Base-by-base conservation (phyloP, 1,140 invertebrate species). In the Metopolophium dirhodum region DNA sequence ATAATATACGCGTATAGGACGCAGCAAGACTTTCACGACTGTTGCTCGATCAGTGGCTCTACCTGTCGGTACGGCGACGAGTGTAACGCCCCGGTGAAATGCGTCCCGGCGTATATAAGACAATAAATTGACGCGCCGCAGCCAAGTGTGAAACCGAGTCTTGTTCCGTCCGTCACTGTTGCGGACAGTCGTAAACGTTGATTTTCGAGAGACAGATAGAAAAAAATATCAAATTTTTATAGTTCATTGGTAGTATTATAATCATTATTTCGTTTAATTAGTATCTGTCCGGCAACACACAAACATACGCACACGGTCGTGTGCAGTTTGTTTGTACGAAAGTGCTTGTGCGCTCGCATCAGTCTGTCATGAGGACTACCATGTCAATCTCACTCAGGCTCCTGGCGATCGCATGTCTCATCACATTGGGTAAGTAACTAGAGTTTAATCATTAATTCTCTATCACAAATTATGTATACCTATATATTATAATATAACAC, bases 91-190 rank as follows among this genome's bases (percentile, higher is more conserved):
- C 91, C 91, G 91, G 91, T 85, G 82, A 92, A 92, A 92, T 41
- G 91, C 35, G 47, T 26, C 20, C 91, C 91, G 91, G 82, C 47
- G 91, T 93, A 93, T 93, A 93, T 93, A 93, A 93, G 91, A 93
- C 91, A 51, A 57, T 41, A 91, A 77, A 82, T 91, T 45, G 61
- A 91, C 90, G 90, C 57, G 91, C 49, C 49, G 90, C 90, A 68
- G 47, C 49, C 35, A 85, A 93, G 35, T 83, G 91, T 83, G 35
- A 54, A 30, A 45, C 91, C 82, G 91, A 57, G 82, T 85, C 91
- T 86, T 49, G 91, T 93, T 86, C 49, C 91, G 91, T 41, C 91
- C 57, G 57, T 91, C 37, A 47, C 82, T 37, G n/a, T 61, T 35
- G 68, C 45, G 82, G 68, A 49, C 82, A 37, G 18, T 51, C 91